Percentiles rank a stretch among this genome's conserved stretches.
phyloP scores from a whole-genome alignment of 2,888 invertebrate species.

The Laothoe populi region DNA sequence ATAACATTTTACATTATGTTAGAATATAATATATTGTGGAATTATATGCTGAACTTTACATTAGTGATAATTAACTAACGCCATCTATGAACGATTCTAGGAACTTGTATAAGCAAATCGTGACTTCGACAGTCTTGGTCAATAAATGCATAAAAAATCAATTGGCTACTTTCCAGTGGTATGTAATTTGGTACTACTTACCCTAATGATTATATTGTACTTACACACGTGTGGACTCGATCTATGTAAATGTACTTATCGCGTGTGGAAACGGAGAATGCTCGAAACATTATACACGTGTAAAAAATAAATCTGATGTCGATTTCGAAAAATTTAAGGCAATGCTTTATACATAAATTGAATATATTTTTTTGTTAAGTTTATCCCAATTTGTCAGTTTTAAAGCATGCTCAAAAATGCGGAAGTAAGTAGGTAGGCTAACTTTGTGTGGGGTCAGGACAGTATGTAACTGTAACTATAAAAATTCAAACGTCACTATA shows the following conservation, averaged over 20 bases:
- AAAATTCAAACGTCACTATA: no score
- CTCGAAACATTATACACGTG: background rate
- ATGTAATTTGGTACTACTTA: conserved; percentile 25
- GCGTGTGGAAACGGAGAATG: conserved; percentile 13
- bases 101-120: background rate
- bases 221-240: conserved; percentile 19
- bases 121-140: conserved; percentile 1
- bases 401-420: no score
- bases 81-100: conserved; percentile 3
- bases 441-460: no score
- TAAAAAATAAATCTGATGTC: conserved; percentile 16
- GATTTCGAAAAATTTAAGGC: conserved; percentile 11
- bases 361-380: background rate
- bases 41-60: no score
- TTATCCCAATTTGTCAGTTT: no score
- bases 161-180: conserved; percentile 12
- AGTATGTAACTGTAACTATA: no score
- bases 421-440: no score
- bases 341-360: background rate
- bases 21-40: no score
- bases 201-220: conserved; percentile 15
- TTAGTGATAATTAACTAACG: background rate
- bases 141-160: conserved; percentile 25
- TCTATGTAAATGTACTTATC: conserved; percentile 22
- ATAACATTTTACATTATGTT: no score